A percentile compares a stretch with the other conserved stretches of the same genome.
phyloP scores from a whole-genome alignment of 2,113 vertebrate species.

The Hypocryptadius cinnamomeus region DNA sequence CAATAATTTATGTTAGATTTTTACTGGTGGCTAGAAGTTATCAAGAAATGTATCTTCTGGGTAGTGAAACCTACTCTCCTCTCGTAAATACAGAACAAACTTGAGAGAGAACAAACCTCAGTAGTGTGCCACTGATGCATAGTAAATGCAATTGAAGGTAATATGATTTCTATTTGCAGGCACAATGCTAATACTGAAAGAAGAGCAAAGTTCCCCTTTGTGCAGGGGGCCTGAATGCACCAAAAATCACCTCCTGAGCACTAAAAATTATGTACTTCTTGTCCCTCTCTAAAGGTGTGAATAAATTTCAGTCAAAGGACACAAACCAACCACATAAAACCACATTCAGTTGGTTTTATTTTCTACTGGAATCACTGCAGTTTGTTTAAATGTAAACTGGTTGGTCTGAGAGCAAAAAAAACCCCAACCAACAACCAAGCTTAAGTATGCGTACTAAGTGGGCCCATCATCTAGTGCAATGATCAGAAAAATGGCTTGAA shows the following conservation, averaged over 20 bases:
- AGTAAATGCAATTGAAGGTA: constrained; percentile 2
- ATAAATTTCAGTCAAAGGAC: not conserved
- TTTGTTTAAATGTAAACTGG: not conserved
- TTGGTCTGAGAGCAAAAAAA: not conserved
- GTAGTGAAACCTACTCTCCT: not conserved
- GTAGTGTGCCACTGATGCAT: not conserved
- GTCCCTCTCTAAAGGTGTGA: not conserved
- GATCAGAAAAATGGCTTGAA: not conserved
- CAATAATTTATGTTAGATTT: not conserved
- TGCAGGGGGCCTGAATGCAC: not conserved
- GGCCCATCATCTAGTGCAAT: not conserved
- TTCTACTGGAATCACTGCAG: not conserved
- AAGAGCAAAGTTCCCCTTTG: constrained; percentile 8
- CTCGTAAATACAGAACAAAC: not conserved
- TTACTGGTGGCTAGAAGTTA: not conserved
- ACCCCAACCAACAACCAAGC: not conserved
- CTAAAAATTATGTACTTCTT: not conserved
- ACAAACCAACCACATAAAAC: not conserved
- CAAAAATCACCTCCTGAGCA: not conserved
- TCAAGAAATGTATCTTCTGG: not conserved
- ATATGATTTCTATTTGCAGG: constrained; percentile 22
- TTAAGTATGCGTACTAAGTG: not conserved
- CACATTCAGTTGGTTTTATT: not conserved
- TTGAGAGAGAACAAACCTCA: not conserved
- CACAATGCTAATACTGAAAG: constrained; percentile 31